These are phyloP conservation scores for Seriola rivoliana DNA, from an alignment of 2,113 vertebrate genomes.

Conservation along the genomic window DNA sequence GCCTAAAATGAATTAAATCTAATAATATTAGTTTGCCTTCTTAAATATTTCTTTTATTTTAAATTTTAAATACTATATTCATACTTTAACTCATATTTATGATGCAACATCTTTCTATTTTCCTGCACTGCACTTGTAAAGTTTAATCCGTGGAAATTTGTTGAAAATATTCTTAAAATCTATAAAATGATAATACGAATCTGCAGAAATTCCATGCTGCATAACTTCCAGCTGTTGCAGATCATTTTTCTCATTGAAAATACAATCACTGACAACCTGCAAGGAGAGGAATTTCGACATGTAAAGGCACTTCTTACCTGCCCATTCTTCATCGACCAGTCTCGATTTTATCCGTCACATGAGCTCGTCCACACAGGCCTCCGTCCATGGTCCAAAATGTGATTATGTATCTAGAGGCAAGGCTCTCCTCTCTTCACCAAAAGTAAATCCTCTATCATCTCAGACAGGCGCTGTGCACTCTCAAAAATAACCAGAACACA, in stretches of 20 bases:
- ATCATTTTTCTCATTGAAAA: background rate
- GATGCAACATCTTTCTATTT: background rate
- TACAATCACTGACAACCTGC: background rate
- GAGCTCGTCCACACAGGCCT: slow-evolving; percentile 48
- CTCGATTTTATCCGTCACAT: slow-evolving; percentile 58
- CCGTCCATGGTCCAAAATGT: slow-evolving; percentile 64
- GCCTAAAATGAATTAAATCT: background rate
- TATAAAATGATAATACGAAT: background rate
- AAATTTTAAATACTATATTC: background rate
- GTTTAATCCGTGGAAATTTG: background rate
- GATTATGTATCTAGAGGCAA: slow-evolving; percentile 53
- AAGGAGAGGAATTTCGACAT: background rate
- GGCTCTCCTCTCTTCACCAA: slow-evolving; percentile 53
- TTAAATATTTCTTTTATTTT: background rate
- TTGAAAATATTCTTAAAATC: background rate
- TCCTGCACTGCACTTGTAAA: background rate
- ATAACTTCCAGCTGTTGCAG: slow-evolving; percentile 3
- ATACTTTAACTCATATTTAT: background rate
- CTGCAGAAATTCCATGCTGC: background rate
- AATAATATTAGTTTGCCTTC: background rate
- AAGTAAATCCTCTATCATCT: slow-evolving; percentile 75
- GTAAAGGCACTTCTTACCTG: slow-evolving; percentile 63
- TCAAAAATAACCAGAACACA: slow-evolving; percentile 38
- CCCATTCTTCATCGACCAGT: slow-evolving; percentile 73
- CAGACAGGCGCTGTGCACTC: slow-evolving; percentile 55